These are phyloP conservation scores for Steatocranus sp. DNA, from an alignment of 2,797 vertebrate genomes.

Conservation along the genomic window DNA sequence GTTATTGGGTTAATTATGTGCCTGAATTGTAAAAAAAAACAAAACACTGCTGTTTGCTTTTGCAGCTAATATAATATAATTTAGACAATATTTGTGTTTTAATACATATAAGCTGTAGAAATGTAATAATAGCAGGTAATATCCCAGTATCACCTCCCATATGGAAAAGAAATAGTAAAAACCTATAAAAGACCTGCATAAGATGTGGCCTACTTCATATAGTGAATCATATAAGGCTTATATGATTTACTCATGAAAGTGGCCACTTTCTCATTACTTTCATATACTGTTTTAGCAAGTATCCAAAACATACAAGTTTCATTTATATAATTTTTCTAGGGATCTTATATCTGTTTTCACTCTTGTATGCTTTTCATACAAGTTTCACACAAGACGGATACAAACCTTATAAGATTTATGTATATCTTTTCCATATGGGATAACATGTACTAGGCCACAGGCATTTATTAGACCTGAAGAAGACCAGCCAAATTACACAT, in stretches of 20 bases:
- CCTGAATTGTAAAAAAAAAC: not conserved
- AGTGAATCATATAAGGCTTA: not conserved
- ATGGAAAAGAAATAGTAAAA: not conserved
- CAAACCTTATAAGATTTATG: not conserved
- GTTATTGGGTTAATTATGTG: not conserved
- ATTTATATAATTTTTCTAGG: accelerated
- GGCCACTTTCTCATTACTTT: not conserved
- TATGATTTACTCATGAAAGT: not conserved
- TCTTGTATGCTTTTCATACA: not conserved
- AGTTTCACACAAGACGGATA: not conserved
- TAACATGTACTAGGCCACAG: not conserved
- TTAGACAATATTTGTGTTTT: not conserved
- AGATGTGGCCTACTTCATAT: not conserved
- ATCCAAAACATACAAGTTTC: not conserved
- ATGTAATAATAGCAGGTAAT: not conserved
- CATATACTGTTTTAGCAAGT: too few relatives aligned
- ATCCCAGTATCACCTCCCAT: not conserved
- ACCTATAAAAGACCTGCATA: not conserved
- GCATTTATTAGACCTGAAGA: not conserved
- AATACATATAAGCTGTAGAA: not conserved
- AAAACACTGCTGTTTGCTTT: not conserved
- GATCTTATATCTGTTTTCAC: accelerated
- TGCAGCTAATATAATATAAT: not conserved
- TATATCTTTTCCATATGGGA: not conserved
- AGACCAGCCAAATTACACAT: not conserved